Percentiles rank a stretch among this genome's conserved stretches.
phyloP scores from a whole-genome alignment of 2,888 invertebrate genomes.

The Orthosia gothica region DNA sequence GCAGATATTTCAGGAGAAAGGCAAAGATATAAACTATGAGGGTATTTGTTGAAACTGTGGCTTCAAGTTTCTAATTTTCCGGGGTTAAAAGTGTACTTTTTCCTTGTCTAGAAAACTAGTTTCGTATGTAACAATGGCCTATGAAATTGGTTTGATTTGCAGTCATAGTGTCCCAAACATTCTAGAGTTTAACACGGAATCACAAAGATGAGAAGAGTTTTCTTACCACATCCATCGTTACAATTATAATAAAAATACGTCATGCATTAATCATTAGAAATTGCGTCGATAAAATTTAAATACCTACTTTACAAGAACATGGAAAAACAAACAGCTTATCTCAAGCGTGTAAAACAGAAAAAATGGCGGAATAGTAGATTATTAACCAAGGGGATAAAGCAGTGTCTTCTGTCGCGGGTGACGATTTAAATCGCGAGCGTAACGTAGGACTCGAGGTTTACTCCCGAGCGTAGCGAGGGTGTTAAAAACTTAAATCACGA shows the following conservation, averaged over 20 bases:
- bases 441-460: too few species aligned
- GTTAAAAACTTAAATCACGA: too few species aligned
- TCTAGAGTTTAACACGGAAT: too few species aligned
- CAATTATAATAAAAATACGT: too few species aligned
- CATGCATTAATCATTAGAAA: background rate
- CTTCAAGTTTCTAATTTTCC: background rate
- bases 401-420: too few species aligned
- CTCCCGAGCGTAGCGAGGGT: too few species aligned
- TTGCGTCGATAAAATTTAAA: background rate
- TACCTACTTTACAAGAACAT: background rate
- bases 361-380: too few species aligned
- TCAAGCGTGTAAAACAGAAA: constrained; percentile 14
- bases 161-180: background rate
- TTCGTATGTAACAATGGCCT: too few species aligned
- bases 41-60: background rate
- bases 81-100: background rate
- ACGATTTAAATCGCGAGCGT: too few species aligned
- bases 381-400: too few species aligned
- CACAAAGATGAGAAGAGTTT: too few species aligned
- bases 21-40: background rate
- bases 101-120: background rate
- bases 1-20: background rate
- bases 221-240: too few species aligned
- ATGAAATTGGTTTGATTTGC: background rate
- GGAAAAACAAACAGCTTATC: background rate